These are phyloP conservation scores for Champsocephalus gunnari DNA, from an alignment of 2,797 vertebrate species.

Conservation along the genomic window DNA sequence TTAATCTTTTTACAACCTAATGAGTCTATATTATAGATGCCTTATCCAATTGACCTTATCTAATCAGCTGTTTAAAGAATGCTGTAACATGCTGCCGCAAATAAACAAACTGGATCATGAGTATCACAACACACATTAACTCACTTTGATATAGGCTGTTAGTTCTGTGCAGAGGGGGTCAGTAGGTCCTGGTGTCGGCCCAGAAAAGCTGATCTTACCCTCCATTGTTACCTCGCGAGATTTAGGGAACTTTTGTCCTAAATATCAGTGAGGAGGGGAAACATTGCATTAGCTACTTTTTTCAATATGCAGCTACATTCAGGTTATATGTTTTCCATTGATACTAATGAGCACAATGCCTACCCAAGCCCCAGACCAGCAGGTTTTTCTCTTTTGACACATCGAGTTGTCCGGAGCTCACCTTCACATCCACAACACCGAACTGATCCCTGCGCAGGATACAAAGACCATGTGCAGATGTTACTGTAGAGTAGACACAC, in stretches of 20 bases:
- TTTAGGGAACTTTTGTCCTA: slow-evolving; percentile 96
- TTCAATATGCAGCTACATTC: slow-evolving; percentile 1
- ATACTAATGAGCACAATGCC: slow-evolving; percentile 12
- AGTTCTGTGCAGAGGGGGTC: slow-evolving; percentile 90
- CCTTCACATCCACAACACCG: slow-evolving; percentile 88
- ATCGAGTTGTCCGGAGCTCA: slow-evolving; percentile 92
- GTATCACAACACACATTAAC: slow-evolving; percentile 25
- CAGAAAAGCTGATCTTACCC: slow-evolving; percentile 88
- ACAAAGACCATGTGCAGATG: not conserved
- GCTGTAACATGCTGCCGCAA: not conserved
- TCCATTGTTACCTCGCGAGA: slow-evolving; percentile 91
- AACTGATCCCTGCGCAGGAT: slow-evolving; percentile 87
- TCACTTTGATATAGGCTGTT: slow-evolving; percentile 94
- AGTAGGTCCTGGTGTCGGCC: slow-evolving; percentile 80
- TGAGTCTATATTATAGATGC: not conserved
- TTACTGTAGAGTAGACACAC: not conserved
- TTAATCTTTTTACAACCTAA: not conserved
- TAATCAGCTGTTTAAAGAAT: not conserved
- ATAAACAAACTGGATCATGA: not conserved
- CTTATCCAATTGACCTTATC: not conserved
- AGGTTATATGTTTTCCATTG: not conserved
- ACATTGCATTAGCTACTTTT: slow-evolving; percentile 2
- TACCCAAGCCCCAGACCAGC: slow-evolving; percentile 91
- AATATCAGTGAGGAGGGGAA: slow-evolving; percentile 11
- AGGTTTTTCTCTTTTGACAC: slow-evolving; percentile 92